phyloP scores from a whole-genome alignment of 2,888 invertebrate genomes.

The Pterobdella sp. region DNA sequence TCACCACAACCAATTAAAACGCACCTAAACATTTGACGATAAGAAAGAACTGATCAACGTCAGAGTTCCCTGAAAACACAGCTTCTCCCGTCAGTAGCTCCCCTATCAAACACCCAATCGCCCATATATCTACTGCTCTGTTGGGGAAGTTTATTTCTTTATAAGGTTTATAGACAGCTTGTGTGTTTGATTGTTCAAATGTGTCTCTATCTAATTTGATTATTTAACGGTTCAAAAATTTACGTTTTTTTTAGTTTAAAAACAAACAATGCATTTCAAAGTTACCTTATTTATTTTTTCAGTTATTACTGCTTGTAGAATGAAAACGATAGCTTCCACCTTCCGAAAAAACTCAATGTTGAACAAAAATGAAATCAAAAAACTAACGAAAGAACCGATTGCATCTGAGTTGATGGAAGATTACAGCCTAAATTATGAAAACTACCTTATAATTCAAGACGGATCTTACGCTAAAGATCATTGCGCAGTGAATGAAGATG shows the following conservation, averaged over 20 bases:
- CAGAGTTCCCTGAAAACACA: constrained; percentile 78
- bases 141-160: no score
- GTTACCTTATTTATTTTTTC: no score
- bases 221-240: no score
- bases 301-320: no score
- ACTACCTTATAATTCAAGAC: constrained; percentile 18
- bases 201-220: neutral
- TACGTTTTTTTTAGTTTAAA: no score
- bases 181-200: neutral
- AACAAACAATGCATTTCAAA: no score
- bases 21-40: constrained; percentile 69
- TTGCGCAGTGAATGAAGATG: constrained; percentile 1
- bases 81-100: constrained; percentile 81
- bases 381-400: neutral
- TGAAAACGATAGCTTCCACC: no score
- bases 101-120: constrained; percentile 71
- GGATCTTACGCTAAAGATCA: constrained; percentile 5
- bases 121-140: constrained; percentile 72
- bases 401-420: constrained; percentile 1
- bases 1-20: no score
- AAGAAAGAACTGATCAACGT: constrained; percentile 76
- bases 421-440: neutral
- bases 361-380: neutral
- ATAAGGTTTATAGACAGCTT: constrained; percentile 1
- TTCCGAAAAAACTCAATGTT: no score